Evolutionary conservation across 2,888 invertebrate species (phyloP).

Genomic region (Hirtodrosophila cameraria): DNA sequence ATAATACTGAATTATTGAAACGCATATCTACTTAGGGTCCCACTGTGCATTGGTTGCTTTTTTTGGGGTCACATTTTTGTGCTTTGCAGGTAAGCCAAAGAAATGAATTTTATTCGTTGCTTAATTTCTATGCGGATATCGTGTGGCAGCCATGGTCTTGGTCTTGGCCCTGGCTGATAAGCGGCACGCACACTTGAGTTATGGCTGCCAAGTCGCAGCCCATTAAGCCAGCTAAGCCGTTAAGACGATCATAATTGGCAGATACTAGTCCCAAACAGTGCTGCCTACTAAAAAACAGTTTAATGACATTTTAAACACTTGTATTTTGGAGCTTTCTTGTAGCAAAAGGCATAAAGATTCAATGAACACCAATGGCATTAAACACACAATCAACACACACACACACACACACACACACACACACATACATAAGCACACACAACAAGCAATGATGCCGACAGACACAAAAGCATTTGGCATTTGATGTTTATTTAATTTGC

Average conservation of each 20-base stretch:
- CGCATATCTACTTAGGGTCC: neutral
- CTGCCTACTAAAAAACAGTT: conserved; percentile 19
- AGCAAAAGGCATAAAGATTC: conserved; percentile 42
- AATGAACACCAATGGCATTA: conserved; percentile 32
- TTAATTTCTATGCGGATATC: conserved; percentile 50
- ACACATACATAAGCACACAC: conserved; percentile 2
- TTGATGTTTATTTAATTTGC: conserved; percentile 79
- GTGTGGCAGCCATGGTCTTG: conserved; percentile 59
- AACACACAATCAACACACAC: conserved; percentile 9
- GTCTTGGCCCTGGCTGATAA: conserved; percentile 55
- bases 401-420: conserved; percentile 11
- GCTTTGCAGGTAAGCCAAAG: conserved; percentile 59
- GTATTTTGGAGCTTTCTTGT: conserved; percentile 20
- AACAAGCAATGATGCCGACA: conserved; percentile 2
- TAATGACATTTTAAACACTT: conserved; percentile 75
- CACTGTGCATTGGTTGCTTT: conserved; percentile 14
- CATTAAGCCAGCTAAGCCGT: conserved; percentile 54
- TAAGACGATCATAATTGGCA: conserved; percentile 50
- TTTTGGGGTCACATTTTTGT: conserved; percentile 70
- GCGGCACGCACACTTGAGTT: conserved; percentile 61
- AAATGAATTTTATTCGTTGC: conserved; percentile 43
- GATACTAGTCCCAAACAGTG: conserved; percentile 12
- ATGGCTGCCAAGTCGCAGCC: conserved; percentile 52
- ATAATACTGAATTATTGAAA: neutral
- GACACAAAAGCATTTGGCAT: conserved; percentile 57